Conservation (phyloP, 2,797 vertebrate genomes). For the Eulemur rubriventer region DNA sequence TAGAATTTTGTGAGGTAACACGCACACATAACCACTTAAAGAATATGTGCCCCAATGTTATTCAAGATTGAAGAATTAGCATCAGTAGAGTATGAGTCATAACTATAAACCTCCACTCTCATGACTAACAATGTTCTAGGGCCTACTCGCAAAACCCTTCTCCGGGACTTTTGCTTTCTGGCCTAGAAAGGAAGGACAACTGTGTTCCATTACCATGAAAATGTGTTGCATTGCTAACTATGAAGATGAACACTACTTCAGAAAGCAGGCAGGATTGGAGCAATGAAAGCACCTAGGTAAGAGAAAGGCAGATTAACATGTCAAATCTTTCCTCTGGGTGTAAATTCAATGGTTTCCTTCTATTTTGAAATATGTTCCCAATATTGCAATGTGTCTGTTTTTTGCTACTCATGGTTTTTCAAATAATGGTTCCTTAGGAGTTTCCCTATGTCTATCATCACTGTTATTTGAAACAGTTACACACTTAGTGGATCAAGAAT, state of each 20-base stretch:
- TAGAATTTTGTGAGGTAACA: not conserved
- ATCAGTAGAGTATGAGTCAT: not conserved
- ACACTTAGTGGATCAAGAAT: not conserved
- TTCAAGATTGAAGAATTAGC: not conserved
- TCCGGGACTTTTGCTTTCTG: not conserved
- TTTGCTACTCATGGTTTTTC: not conserved
- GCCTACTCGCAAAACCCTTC: not conserved
- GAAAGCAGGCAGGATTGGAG: not conserved
- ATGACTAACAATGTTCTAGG: not conserved
- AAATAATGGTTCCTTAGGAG: not conserved
- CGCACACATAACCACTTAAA: not conserved
- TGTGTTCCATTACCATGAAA: not conserved
- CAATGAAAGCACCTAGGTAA: not conserved
- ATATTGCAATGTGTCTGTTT: slow-evolving; percentile 36
- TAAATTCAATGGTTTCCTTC: not conserved
- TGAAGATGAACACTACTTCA: not conserved
- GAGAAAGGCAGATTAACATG: slow-evolving; percentile 10
- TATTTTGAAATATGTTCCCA: not conserved
- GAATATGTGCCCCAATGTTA: not conserved
- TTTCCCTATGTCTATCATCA: not conserved
- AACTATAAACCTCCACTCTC: not conserved
- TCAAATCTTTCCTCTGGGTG: not conserved
- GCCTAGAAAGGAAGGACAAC: not conserved
- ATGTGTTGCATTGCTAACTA: not conserved
- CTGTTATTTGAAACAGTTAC: not conserved